Base-by-base conservation (phyloP, 2,888 invertebrate genomes). In the Melikaiella ostensackeni region DNA sequence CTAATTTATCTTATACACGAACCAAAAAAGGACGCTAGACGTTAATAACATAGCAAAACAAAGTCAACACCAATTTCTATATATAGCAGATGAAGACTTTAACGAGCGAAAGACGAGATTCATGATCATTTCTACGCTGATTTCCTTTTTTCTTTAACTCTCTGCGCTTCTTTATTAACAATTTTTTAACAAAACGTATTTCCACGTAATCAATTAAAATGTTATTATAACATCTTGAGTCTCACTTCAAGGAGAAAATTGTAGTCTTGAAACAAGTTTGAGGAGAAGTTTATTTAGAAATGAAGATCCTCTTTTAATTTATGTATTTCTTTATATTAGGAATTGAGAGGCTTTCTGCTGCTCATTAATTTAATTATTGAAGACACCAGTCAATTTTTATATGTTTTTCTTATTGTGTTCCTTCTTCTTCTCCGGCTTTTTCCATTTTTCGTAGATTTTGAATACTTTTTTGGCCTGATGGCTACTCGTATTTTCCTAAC, bases 21-120 rank as follows among this genome's bases (percentile, higher is more conserved):
- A 11, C 42, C 24, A 66, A 16, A 27, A 46, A 42, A 16, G 42
- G 24, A 13, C 33, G 30, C 64, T 5, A 64, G 16, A 64, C 16
- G 24, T 24, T 21, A 38, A 64, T 64, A 64, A 35, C n/a, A 35
- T 33, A 27, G 46, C 1, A 46, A 46, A 46, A 46, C n/a, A 7
- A n/a, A 46, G 46, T 46, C 46, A n/a, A 46, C 19, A 8, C 46
- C 46, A 46, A n/a, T n/a, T 0, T 16, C n/a, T 64, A 64, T 64
- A 21, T 50, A 50, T 70, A 70, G 46, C 27, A 11, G n/a, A 19
- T 30, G 46, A 11, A 27, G 30, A 27, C n/a, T 70, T 70, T 46
- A 70, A 70, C 70, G 46, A 70, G 70, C 46, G 46, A n/a, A 50
- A 46, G 70, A 70, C 46, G 9, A 70, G 70, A 70, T 70, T 70